A percentile compares a stretch with the other conserved stretches of the same genome.
These are phyloP conservation scores for Sesamia nonagrioides DNA, from an alignment of 1,140 invertebrate species.

Conservation along the genomic window DNA sequence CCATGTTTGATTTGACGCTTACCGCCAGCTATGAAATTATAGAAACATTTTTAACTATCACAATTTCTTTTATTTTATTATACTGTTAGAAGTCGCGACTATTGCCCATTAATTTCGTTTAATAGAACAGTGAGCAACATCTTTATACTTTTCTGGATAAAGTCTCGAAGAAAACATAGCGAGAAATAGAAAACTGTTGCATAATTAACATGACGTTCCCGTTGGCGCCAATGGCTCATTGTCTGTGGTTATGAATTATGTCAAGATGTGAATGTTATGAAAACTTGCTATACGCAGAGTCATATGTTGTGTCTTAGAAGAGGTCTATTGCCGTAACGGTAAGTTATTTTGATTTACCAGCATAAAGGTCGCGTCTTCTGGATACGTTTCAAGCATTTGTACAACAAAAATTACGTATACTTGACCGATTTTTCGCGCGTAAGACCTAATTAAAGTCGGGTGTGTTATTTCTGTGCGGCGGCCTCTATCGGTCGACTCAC, in stretches of 20 bases:
- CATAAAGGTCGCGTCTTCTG: constrained; percentile 69
- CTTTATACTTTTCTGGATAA: constrained; percentile 5
- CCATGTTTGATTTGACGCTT: constrained; percentile 84
- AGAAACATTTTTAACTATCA: constrained; percentile 38
- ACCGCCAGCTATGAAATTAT: constrained; percentile 57
- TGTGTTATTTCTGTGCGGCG: constrained; percentile 77
- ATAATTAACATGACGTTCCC: constrained; percentile 50
- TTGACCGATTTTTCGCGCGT: constrained; percentile 83
- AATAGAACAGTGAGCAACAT: constrained; percentile 4
- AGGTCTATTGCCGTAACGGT: constrained; percentile 43
- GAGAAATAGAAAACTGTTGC: constrained; percentile 43
- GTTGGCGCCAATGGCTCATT: constrained; percentile 65
- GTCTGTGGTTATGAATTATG: constrained; percentile 62
- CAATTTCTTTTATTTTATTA: constrained; percentile 7
- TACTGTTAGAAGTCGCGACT: neutral
- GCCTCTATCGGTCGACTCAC: constrained; percentile 77
- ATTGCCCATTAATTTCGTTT: neutral
- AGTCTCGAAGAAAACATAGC: constrained; percentile 23
- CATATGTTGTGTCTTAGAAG: constrained; percentile 63
- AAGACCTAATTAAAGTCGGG: constrained; percentile 74
- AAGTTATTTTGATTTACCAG: constrained; percentile 57
- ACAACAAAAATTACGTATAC: constrained; percentile 69
- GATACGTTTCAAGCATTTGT: constrained; percentile 77
- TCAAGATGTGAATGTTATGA: constrained; percentile 63
- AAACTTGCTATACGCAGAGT: constrained; percentile 56